Evolutionary conservation across 2,113 vertebrate genomes (phyloP).

Genomic region (Tachysurus vachellii): DNA sequence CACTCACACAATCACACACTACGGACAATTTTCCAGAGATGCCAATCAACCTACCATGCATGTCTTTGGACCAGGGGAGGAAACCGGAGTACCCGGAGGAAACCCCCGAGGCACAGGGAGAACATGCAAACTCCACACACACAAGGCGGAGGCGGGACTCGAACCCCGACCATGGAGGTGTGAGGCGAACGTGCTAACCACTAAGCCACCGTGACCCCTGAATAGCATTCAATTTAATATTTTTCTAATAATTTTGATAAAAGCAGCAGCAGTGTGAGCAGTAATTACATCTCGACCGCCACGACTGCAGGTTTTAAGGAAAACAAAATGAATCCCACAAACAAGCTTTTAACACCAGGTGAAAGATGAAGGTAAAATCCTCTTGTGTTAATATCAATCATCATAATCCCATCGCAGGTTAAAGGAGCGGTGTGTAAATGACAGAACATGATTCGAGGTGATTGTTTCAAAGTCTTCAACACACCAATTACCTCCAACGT

Average conservation of each 20-base stretch:
- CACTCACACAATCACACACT: too few relatives aligned
- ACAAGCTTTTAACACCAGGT: background rate
- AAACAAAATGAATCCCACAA: background rate
- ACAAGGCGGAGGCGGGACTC: too few relatives aligned
- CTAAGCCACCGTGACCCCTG: too few relatives aligned
- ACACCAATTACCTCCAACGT: slow-evolving; percentile 19
- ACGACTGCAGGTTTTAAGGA: background rate
- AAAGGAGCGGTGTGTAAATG: background rate
- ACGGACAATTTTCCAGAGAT: too few relatives aligned
- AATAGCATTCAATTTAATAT: background rate
- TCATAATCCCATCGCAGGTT: background rate
- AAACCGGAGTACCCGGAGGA: too few relatives aligned
- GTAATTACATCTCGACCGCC: background rate
- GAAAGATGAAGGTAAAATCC: background rate
- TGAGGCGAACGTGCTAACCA: too few relatives aligned
- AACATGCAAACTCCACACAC: too few relatives aligned
- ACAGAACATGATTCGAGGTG: background rate
- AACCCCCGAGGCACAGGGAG: too few relatives aligned
- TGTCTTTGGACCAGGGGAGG: too few relatives aligned
- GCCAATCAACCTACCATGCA: too few relatives aligned
- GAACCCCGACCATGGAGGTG: too few relatives aligned
- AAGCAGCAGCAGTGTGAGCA: background rate
- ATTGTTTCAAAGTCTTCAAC: background rate
- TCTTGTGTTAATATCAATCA: background rate
- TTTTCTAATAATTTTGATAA: background rate